Base-by-base conservation (phyloP, 2,797 vertebrate species). In the Lophotriccus pileatus region DNA sequence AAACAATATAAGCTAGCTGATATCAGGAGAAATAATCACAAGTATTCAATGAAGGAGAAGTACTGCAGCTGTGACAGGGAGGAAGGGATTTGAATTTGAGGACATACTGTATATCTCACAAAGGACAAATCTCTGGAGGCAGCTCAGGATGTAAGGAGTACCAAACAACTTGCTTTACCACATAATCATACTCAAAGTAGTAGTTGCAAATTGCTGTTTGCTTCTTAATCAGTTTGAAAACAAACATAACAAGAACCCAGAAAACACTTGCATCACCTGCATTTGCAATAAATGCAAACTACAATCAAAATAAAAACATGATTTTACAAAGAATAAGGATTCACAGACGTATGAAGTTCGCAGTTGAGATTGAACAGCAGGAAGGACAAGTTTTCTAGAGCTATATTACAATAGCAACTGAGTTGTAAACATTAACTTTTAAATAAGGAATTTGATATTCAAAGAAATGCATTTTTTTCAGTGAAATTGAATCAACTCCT, bases 71-170 rank as follows among this genome's bases (percentile, higher is more conserved):
- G 32, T 55, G 37, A 81, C 0, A 3, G 18, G 15, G n/a, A 88
- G 14, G 90, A 91, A 36, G 3, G 5, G 15, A 74, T 53, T 53
- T 77, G 41, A 68, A 77, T 75, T 58, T 14, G 36, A 86, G 24
- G 30, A 46, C 1, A 2, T 12, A 46, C 25, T 1, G 1, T 46
- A 14, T 0, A 64, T 1, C 3, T 34, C 20, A 16, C 50, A 70
- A 50, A 41, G 18, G 32, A 18, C 16, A 64, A 75, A 67, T 18
- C 20, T 58, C 50, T 39, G 23, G 22, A 76, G 27, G 32, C 24
- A 85, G 25, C 19, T 83, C 47, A 34, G 32, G 27, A 52, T 1
- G 0, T 6, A 46, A 44, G 28, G 12, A 52, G 6, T 10, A 50
- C 8, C 4, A 11, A 79, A 62, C 5, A 16, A 49, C 1, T 1